phyloP scores from a whole-genome alignment of 2,888 invertebrate genomes.

The Colletes collaris region DNA sequence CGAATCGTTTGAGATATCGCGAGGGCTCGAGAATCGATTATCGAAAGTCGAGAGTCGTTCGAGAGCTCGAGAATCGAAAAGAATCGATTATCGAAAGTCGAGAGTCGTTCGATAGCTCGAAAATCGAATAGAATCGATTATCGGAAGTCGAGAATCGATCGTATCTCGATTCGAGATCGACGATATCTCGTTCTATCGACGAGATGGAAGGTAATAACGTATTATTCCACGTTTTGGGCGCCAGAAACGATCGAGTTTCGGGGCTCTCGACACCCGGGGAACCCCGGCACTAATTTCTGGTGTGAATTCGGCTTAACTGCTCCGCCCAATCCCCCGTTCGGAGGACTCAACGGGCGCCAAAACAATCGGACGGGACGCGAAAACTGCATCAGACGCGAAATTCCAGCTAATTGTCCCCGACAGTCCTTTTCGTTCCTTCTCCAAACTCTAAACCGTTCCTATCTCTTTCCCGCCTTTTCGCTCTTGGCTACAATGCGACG shows the following conservation, averaged over 20 bases:
- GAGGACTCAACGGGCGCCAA: slow-evolving; percentile 66
- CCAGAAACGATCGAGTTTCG: slow-evolving; percentile 57
- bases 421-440: slow-evolving; percentile 39
- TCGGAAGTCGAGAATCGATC: too few relatives aligned
- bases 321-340: slow-evolving; percentile 31
- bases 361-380: slow-evolving; percentile 76
- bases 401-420: slow-evolving; percentile 75
- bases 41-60: too few relatives aligned
- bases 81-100: too few relatives aligned
- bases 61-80: too few relatives aligned
- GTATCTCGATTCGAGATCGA: too few relatives aligned
- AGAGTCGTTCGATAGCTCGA: too few relatives aligned
- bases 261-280: slow-evolving; percentile 9
- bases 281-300: slow-evolving; percentile 65
- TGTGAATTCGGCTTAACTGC: slow-evolving; percentile 73
- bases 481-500: slow-evolving; percentile 63
- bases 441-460: slow-evolving; percentile 22
- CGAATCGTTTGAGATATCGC: too few relatives aligned
- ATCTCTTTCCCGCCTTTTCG: slow-evolving; percentile 7
- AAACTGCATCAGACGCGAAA: slow-evolving; percentile 78
- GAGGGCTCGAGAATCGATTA: too few relatives aligned
- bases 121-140: too few relatives aligned
- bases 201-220: background rate
- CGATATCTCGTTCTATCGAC: too few relatives aligned
- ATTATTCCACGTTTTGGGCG: slow-evolving; percentile 25